Percentiles rank a stretch among this genome's conserved stretches.
Evolutionary conservation across 1,140 invertebrate species (phyloP).

Genomic region (Drosophila elegans): DNA sequence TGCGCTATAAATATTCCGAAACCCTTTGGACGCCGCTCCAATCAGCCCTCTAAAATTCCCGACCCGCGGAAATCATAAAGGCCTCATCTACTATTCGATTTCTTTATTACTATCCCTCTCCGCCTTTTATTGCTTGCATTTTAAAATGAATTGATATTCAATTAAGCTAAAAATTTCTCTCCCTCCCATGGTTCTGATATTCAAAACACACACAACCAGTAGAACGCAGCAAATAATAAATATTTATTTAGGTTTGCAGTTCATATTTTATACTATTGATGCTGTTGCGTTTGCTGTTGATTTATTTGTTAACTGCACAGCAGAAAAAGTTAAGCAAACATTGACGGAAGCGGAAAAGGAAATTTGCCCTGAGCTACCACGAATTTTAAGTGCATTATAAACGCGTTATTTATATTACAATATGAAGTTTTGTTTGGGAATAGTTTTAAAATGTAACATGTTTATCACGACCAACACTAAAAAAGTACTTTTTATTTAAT

Average conservation of each 20-base stretch:
- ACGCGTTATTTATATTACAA: background rate
- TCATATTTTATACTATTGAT: constrained; percentile 77
- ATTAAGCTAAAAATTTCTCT: constrained; percentile 64
- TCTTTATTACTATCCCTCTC: background rate
- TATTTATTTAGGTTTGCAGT: constrained; percentile 82
- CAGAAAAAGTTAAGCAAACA: constrained; percentile 43
- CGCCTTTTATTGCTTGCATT: constrained; percentile 37
- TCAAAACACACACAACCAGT: constrained; percentile 8
- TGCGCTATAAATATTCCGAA: constrained; percentile 75
- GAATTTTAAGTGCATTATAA: constrained; percentile 13
- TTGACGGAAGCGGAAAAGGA: constrained; percentile 24
- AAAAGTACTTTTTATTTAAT: too few species aligned
- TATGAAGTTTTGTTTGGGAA: background rate
- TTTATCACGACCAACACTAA: too few species aligned
- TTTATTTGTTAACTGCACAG: constrained; percentile 24
- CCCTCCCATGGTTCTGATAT: constrained; percentile 1
- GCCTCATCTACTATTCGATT: constrained; percentile 18
- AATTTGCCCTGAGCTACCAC: constrained; percentile 3
- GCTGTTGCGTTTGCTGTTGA: constrained; percentile 54
- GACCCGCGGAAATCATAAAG: constrained; percentile 1
- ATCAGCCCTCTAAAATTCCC: constrained; percentile 9
- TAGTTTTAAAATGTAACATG: background rate
- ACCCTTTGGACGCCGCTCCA: constrained; percentile 18
- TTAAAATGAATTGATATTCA: constrained; percentile 80
- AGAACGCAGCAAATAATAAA: constrained; percentile 69